Percentiles rank a stretch among this genome's conserved stretches.
Conservation (phyloP, 2,113 vertebrate species). For the Oncorhynchus clarkii region DNA sequence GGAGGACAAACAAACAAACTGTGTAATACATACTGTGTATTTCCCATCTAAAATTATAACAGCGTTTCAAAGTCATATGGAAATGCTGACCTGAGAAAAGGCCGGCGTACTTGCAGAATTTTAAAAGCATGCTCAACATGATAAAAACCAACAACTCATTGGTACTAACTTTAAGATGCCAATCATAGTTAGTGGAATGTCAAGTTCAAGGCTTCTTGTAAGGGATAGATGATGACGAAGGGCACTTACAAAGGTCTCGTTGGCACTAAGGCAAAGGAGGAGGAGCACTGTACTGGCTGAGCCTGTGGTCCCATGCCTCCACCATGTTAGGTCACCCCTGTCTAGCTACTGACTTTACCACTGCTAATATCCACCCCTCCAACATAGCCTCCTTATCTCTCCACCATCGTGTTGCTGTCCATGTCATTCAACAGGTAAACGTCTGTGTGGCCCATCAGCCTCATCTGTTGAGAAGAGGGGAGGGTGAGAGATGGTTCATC, state of each 20-base stretch:
- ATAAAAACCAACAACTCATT: neutral
- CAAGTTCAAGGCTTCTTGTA: neutral
- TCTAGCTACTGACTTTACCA: neutral
- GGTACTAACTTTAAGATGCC: neutral
- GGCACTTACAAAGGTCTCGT: neutral
- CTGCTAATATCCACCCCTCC: neutral
- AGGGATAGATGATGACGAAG: neutral
- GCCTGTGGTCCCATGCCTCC: neutral
- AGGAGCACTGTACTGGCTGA: slow-evolving; percentile 26
- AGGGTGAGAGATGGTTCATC: neutral
- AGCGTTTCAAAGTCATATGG: no score
- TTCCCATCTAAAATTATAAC: no score
- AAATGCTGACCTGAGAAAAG: no score
- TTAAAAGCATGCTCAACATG: neutral
- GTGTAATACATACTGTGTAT: no score
- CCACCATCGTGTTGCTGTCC: slow-evolving; percentile 54
- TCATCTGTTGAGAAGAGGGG: slow-evolving; percentile 55
- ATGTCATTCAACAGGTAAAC: slow-evolving; percentile 82
- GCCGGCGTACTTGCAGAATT: no score
- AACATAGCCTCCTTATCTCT: slow-evolving; percentile 36
- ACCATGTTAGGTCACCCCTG: neutral
- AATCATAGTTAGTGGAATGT: neutral
- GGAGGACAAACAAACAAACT: neutral
- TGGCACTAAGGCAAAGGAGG: neutral
- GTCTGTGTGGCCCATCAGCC: slow-evolving; percentile 75